phyloP scores from a whole-genome alignment of 2,113 vertebrate species.

The Glaucomys volans region DNA sequence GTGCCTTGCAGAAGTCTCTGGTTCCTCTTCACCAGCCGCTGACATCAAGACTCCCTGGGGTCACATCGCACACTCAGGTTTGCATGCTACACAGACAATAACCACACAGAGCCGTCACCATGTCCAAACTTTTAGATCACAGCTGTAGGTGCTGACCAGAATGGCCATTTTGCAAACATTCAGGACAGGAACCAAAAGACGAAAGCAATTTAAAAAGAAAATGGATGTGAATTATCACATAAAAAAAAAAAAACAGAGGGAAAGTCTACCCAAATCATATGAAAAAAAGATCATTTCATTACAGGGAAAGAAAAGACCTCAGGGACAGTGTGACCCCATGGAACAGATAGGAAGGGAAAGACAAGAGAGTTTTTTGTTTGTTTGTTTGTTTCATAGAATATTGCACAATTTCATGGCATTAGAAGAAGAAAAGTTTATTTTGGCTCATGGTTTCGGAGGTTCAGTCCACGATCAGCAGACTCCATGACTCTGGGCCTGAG shows the following conservation, averaged over 20 bases:
- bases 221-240: background rate
- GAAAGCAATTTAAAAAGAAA: no score
- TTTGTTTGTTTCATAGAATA: background rate
- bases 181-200: background rate
- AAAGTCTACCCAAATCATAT: background rate
- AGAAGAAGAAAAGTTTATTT: no score
- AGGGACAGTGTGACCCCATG: rapidly evolving
- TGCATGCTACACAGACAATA: no score
- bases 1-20: background rate
- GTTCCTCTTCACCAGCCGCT: rapidly evolving
- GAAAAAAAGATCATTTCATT: background rate
- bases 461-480: no score
- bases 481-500: no score
- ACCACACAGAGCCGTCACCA: background rate
- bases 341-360: background rate
- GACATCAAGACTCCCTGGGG: no score
- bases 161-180: background rate
- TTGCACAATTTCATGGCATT: no score
- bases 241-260: background rate
- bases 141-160: background rate
- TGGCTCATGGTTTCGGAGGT: no score
- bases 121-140: background rate
- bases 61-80: rapidly evolving
- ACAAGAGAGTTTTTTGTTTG: background rate
- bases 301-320: background rate